A percentile compares a stretch with the other conserved stretches of the same genome.
These are phyloP conservation scores for Mesorhabditis spiculigera DNA, from an alignment of 2,888 invertebrate species.

Conservation along the genomic window DNA sequence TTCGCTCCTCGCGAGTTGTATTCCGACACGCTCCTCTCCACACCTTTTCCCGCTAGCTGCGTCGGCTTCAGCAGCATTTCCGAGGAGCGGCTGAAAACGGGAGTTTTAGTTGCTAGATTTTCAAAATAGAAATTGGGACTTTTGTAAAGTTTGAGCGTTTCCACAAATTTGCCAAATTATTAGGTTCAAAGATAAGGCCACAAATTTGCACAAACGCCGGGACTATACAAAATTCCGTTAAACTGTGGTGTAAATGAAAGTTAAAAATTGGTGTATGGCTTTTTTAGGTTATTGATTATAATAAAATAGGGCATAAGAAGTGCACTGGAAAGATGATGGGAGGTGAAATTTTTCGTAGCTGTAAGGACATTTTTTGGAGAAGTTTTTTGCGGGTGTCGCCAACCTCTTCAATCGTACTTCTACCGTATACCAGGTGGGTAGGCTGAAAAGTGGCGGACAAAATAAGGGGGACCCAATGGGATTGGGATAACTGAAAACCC, in stretches of 20 bases:
- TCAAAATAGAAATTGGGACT: not conserved
- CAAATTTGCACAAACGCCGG: too few relatives aligned
- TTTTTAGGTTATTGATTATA: too few relatives aligned
- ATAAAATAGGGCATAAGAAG: too few relatives aligned
- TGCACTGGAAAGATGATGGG: too few relatives aligned
- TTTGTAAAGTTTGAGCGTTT: not conserved
- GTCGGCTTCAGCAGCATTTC: slow-evolving; percentile 37
- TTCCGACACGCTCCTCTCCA: slow-evolving; percentile 31
- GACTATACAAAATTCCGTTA: too few relatives aligned
- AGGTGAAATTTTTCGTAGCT: too few relatives aligned
- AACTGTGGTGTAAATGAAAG: too few relatives aligned
- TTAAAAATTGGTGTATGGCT: too few relatives aligned
- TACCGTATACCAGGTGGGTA: not conserved
- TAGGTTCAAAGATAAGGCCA: too few relatives aligned
- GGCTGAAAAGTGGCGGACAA: not conserved
- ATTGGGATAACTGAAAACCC: too few relatives aligned
- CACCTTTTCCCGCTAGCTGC: slow-evolving; percentile 28
- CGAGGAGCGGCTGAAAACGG: slow-evolving; percentile 29
- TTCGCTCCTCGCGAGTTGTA: slow-evolving; percentile 38
- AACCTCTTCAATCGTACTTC: slow-evolving; percentile 1
- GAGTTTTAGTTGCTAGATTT: not conserved
- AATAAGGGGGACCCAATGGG: too few relatives aligned
- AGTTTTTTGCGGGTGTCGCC: not conserved
- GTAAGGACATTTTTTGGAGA: too few relatives aligned
- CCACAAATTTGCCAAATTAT: not conserved